Evolutionary conservation across 1,140 invertebrate species (phyloP), one percentile per base, ranked within the genome.

Genomic region (Psilanteris sp.): DNA sequence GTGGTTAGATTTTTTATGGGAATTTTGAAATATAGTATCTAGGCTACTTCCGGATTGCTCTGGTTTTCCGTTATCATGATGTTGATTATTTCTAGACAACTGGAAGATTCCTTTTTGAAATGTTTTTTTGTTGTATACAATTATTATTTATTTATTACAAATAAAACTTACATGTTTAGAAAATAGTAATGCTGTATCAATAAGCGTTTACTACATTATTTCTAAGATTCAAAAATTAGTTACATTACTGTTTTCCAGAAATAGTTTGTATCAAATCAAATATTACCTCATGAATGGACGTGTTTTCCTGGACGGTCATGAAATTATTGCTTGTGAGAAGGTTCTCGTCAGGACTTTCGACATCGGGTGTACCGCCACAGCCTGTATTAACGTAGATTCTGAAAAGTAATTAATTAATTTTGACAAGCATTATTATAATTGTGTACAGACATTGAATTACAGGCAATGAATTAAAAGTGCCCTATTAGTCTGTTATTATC

Each of bases 371-470:
- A 5, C 84, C 86, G 7, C 87, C 88, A 61, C 74, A 92, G 87
- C 78, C 92, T 52, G 92, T 93, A 83, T 93, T 92, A 36, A 93
- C 90, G 81, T 92, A 92, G 77, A 92, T 92, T 85, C 93, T 93
- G 88, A 75, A 89, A 82, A 87, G 84, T 14, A 80, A 81, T 15
- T 22, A 15, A 82, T 79, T 73, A 77, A 32, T 78, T 37, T 14
- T 26, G n/a, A n/a, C n/a, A n/a, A n/a, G n/a, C n/a, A n/a, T n/a
- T n/a, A n/a, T n/a, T n/a, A n/a, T n/a, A n/a, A n/a, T n/a, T n/a
- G n/a, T n/a, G n/a, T n/a, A n/a, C n/a, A n/a, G n/a, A n/a, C n/a
- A n/a, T n/a, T n/a, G n/a, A n/a, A n/a, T n/a, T n/a, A n/a, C n/a
- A n/a, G n/a, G n/a, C n/a, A n/a, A n/a, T n/a, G n/a, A n/a, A n/a